These are phyloP conservation scores for Anticlea derivata DNA, from an alignment of 2,888 invertebrate genomes.

Conservation along the genomic window DNA sequence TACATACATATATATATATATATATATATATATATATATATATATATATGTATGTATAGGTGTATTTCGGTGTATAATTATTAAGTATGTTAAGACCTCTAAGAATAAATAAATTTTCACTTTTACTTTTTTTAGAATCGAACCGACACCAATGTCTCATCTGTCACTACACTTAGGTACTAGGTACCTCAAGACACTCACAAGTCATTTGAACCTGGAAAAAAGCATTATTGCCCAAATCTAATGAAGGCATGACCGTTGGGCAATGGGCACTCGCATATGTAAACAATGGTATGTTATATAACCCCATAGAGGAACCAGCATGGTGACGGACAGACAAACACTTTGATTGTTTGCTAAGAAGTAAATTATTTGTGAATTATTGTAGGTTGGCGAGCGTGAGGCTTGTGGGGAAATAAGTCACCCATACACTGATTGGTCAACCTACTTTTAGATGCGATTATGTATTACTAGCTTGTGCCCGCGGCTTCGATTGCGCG, in stretches of 20 bases:
- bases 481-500: too few relatives aligned
- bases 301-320: constrained; percentile 9
- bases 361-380: constrained; percentile 2
- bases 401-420: neutral
- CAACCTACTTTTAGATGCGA: neutral
- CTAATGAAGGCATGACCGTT: constrained; percentile 6
- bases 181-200: too few relatives aligned
- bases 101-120: too few relatives aligned
- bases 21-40: too few relatives aligned
- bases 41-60: too few relatives aligned
- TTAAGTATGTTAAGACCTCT: too few relatives aligned
- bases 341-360: constrained; percentile 13
- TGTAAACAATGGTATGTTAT: constrained; percentile 17
- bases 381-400: constrained; percentile 3
- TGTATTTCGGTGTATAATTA: too few relatives aligned
- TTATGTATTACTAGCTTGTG: too few relatives aligned
- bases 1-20: too few relatives aligned
- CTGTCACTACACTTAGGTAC: neutral
- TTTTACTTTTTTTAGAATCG: too few relatives aligned
- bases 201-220: constrained; percentile 2
- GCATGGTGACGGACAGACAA: constrained; percentile 8
- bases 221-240: constrained; percentile 16
- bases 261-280: neutral
- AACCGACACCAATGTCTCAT: neutral
- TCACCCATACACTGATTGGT: neutral